Evolutionary conservation across 2,888 invertebrate genomes (phyloP), one percentile per base, ranked within the genome.

Genomic region (Ptycholaimellus sp.): DNA sequence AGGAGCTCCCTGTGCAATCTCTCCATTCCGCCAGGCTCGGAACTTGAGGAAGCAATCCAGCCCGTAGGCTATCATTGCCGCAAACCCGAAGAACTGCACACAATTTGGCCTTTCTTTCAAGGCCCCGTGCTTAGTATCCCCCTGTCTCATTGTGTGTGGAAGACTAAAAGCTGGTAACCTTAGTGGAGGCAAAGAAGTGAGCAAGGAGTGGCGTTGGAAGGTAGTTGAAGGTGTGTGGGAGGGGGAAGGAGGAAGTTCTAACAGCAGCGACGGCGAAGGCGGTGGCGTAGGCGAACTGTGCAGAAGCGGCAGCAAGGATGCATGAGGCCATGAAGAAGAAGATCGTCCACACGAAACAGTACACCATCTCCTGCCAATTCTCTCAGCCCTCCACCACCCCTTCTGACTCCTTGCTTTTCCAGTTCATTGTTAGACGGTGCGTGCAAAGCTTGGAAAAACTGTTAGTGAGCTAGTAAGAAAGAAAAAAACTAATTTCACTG

Each of bases 61-160:
- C 1, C 69, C 76, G 63, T 81, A 83, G 23, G 69, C 70, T 19
- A 72, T 59, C 73, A 76, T 78, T 16, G 74, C 74, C 47, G 70
- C 69, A 62, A 75, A 81, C 17, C 80, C 81, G 61, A 82, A 82
- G 62, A 81, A 75, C 80, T 80, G 61, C 23, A 70, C 67, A 47
- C 21, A 42, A 38, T 30, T 30, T 30, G 11, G 11, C 17, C 17
- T 9, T 6, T 13, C 16, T 30, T 30, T 16, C 30, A 7, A 11
- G 30, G 7, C 14, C 14, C 16, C n/a, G 9, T 30, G 13, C 13
- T n/a, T n/a, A n/a, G n/a, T n/a, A n/a, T n/a, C n/a, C n/a, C n/a
- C n/a, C n/a, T n/a, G n/a, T n/a, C n/a, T n/a, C n/a, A n/a, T n/a
- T n/a, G n/a, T n/a, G n/a, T n/a, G n/a, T n/a, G n/a, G n/a, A n/a